Base-by-base conservation (phyloP, 2,113 vertebrate genomes). In the Ailurus styani region DNA sequence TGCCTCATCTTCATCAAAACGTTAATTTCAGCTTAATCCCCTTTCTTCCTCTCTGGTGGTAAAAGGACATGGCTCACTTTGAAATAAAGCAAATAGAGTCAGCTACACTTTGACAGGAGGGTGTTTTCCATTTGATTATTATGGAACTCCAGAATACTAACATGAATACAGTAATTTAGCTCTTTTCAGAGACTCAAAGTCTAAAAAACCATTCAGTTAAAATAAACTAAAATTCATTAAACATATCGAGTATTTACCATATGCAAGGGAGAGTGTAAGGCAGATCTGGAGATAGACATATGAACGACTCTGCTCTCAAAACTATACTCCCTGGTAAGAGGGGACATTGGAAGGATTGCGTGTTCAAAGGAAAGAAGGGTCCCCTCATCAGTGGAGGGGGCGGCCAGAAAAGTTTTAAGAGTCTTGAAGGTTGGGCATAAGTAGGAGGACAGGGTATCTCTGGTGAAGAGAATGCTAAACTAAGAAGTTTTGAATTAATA, bases 1-100 rank as follows among this genome's bases (percentile, higher is more conserved):
- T 97, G 96, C 97, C 87, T 97, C 91, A 88, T 96, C 98, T 95
- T 97, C 97, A 97, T 97, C 93, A 96, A 97, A 97, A 98, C 96
- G 97, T 96, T 96, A 94, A 97, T 98, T 98, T 97, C 40, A 86
- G 78, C 97, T 86, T 97, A 97, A 97, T 96, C 96, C 95, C 86
- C 93, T 94, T 97, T 96, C 96, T 96, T 93, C 96, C 91, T 97
- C 94, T 96, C 91, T 97, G 88, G 94, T 96, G 96, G 98, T 97
- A 94, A 97, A 96, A 95, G 64, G 72, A 97, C 97, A 95, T 93
- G 94, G 78, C 47, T 96, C 42, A 73, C 77, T 98, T 96, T 94
- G 96, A 97, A 98, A 96, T 94, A 42, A 90, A 96, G 88, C 86
- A 93, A 96, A 97, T 31, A 91, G n/a, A 81, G 47, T 45, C 17